phyloP scores from a whole-genome alignment of 1,140 invertebrate species.

The Ridgeia piscesae region DNA sequence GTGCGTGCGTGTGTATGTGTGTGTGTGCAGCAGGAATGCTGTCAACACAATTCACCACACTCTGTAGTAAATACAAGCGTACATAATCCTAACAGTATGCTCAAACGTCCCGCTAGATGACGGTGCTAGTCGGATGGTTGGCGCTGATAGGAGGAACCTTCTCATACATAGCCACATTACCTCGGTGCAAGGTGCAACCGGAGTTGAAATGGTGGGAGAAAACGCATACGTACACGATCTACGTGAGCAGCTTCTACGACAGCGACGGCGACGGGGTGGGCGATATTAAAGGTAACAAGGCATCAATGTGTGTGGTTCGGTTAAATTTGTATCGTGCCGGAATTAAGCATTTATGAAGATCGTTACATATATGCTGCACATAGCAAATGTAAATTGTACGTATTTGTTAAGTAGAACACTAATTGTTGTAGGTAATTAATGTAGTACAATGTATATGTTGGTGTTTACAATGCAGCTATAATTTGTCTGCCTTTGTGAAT shows the following conservation, averaged over 20 bases:
- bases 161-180: conserved; percentile 16
- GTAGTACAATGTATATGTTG: not conserved
- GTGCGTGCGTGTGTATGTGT: too few relatives aligned
- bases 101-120: conserved; percentile 3
- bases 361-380: not conserved
- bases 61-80: not conserved
- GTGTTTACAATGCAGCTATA: not conserved
- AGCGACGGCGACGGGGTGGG: conserved; percentile 74
- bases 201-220: conserved; percentile 70
- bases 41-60: not conserved
- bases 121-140: conserved; percentile 20
- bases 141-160: conserved; percentile 24
- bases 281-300: conserved; percentile 70
- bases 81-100: not conserved
- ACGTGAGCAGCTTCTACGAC: conserved; percentile 75
- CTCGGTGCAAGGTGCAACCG: conserved; percentile 13
- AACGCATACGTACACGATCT: conserved; percentile 75
- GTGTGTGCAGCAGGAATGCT: too few relatives aligned
- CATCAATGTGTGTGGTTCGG: not conserved
- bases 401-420: not conserved
- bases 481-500: too few relatives aligned
- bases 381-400: not conserved
- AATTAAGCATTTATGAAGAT: not conserved
- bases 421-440: not conserved
- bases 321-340: not conserved